phyloP scores from a whole-genome alignment of 2,888 invertebrate genomes.

The Zhuqinia jingwanae region DNA sequence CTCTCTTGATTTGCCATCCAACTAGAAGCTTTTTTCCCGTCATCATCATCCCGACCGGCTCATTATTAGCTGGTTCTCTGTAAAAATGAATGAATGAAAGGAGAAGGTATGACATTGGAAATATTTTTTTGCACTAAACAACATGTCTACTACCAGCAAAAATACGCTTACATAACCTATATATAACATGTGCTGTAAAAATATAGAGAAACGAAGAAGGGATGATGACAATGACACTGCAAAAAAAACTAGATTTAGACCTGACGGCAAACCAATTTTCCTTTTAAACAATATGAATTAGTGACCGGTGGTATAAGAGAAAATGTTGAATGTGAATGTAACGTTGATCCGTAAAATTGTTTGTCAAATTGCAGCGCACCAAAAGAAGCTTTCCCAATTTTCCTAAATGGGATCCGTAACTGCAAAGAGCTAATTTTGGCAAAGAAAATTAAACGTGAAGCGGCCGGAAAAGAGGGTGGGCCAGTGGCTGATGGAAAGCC shows the following conservation, averaged over 20 bases:
- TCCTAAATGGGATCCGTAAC: slow-evolving; percentile 76
- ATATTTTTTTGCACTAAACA: slow-evolving; percentile 9
- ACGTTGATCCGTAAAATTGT: too few species aligned
- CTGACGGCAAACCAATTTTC: not conserved
- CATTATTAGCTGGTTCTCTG: slow-evolving; percentile 36
- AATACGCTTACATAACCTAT: too few species aligned
- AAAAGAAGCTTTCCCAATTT: slow-evolving; percentile 72
- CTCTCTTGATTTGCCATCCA: slow-evolving; percentile 66
- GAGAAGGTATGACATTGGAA: not conserved
- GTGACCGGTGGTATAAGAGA: too few species aligned
- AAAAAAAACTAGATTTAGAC: not conserved
- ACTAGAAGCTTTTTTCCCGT: slow-evolving; percentile 48
- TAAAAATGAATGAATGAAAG: slow-evolving; percentile 41
- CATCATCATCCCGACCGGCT: slow-evolving; percentile 52
- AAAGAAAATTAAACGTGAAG: slow-evolving; percentile 75
- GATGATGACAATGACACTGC: not conserved
- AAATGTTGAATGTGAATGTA: too few species aligned
- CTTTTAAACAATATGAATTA: too few species aligned
- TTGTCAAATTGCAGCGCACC: slow-evolving; percentile 70
- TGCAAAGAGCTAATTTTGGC: slow-evolving; percentile 76
- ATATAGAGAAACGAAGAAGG: not conserved
- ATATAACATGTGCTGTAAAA: too few species aligned
- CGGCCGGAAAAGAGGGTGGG: slow-evolving; percentile 65
- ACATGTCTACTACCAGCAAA: too few species aligned
- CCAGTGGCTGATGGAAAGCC: slow-evolving; percentile 26